Conservation (phyloP, 2,888 invertebrate species). For the Pocota personata region DNA sequence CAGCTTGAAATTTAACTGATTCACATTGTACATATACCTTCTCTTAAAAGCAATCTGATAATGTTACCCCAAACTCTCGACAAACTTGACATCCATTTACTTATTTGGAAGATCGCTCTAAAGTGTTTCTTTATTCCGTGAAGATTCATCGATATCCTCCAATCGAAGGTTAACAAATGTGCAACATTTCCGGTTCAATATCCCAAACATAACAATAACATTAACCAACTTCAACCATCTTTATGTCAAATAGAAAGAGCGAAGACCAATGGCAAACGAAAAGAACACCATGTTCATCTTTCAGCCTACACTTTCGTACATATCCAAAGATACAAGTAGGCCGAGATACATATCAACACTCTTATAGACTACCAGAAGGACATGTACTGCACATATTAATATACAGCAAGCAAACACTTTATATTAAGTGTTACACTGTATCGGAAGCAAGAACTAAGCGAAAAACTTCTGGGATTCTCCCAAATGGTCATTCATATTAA, state of each 20-base stretch:
- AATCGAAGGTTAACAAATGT: constrained; percentile 3
- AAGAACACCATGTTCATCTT: constrained; percentile 35
- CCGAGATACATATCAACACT: neutral
- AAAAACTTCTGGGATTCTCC: constrained; percentile 9
- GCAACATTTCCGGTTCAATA: constrained; percentile 25
- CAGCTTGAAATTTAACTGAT: too few species aligned
- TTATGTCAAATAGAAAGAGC: neutral
- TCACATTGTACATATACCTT: too few species aligned
- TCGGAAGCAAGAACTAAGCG: neutral
- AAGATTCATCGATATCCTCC: neutral
- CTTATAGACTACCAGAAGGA: neutral
- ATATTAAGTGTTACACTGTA: constrained; percentile 33
- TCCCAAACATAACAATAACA: constrained; percentile 3
- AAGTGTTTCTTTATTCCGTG: neutral
- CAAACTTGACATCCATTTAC: neutral
- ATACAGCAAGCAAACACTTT: constrained; percentile 37
- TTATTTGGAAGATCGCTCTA: neutral
- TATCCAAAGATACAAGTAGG: too few species aligned
- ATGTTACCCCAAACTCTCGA: neutral
- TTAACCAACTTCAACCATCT: neutral
- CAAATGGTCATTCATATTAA: constrained; percentile 30
- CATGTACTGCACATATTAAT: constrained; percentile 29
- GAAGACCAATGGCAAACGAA: neutral
- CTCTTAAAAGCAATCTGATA: neutral
- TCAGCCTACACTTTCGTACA: neutral